Evolutionary conservation across 2,797 vertebrate species (phyloP).

Genomic region (Crocidura indochinensis): DNA sequence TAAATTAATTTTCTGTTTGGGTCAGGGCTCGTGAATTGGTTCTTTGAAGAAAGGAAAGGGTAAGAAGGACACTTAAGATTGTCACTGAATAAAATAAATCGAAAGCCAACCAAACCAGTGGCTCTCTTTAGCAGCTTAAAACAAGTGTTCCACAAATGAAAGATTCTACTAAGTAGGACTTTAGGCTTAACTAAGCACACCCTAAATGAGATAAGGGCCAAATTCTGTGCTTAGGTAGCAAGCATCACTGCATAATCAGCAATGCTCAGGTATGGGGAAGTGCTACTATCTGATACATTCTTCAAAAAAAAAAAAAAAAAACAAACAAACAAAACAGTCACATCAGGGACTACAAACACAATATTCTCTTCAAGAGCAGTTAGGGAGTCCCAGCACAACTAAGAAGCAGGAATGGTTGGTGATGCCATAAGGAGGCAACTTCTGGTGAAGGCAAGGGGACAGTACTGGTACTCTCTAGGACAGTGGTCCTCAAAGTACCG

Average conservation of each 20-base stretch:
- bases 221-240: slow-evolving; percentile 37
- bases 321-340: too few species aligned
- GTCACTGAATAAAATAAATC: slow-evolving; percentile 32
- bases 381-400: background rate
- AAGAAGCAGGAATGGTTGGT: background rate
- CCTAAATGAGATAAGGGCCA: slow-evolving; percentile 3
- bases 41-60: slow-evolving; percentile 48
- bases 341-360: too few species aligned
- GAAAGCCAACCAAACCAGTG: background rate
- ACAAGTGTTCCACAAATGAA: slow-evolving; percentile 16
- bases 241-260: background rate
- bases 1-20: slow-evolving; percentile 62
- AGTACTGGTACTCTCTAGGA: background rate
- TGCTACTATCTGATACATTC: slow-evolving; percentile 7
- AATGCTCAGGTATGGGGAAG: background rate
- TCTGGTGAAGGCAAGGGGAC: background rate
- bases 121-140: slow-evolving; percentile 3
- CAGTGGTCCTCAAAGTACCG: too few species aligned
- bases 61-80: slow-evolving; percentile 47
- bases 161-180: slow-evolving; percentile 25
- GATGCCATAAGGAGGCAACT: background rate
- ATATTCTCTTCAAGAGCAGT: background rate
- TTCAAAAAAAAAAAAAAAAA: too few species aligned
- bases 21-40: slow-evolving; percentile 24
- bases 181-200: slow-evolving; percentile 35